A percentile compares a stretch with the other conserved stretches of the same genome.
Conservation (phyloP, 2,797 vertebrate genomes). For the Mallotus villosus region DNA sequence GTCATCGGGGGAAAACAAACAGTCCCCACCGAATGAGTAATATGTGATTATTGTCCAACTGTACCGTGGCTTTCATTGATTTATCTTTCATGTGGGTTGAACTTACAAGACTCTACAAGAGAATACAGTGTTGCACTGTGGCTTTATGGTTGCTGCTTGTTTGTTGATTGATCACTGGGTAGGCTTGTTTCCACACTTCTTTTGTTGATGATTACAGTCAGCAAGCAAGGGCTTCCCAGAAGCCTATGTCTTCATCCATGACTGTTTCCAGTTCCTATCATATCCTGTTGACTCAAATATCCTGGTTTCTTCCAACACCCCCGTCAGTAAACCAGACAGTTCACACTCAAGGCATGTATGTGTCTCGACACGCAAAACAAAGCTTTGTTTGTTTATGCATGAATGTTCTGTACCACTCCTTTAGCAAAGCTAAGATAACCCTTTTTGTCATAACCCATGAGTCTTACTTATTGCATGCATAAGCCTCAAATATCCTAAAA, state of each 20-base stretch:
- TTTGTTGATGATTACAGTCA: conserved; percentile 68
- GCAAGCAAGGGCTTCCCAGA: conserved; percentile 81
- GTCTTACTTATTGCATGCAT: not conserved
- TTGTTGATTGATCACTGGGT: conserved; percentile 34
- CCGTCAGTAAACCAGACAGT: conserved; percentile 74
- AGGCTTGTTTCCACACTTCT: conserved; percentile 67
- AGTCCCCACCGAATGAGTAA: conserved; percentile 26
- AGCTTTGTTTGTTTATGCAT: conserved; percentile 56
- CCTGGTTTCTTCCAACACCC: conserved; percentile 83
- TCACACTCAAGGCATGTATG: conserved; percentile 66
- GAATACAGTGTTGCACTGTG: not conserved
- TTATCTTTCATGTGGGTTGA: conserved; percentile 25
- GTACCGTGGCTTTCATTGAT: conserved; percentile 8
- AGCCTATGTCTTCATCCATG: conserved; percentile 80
- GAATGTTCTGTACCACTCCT: conserved; percentile 52
- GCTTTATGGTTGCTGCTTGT: not conserved
- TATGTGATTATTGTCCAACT: conserved; percentile 29
- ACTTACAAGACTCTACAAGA: not conserved
- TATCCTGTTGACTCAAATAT: conserved; percentile 98
- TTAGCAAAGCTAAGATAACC: conserved; percentile 17
- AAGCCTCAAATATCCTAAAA: not conserved
- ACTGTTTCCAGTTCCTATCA: conserved; percentile 84
- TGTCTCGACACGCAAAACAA: conserved; percentile 61
- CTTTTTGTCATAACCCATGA: not conserved
- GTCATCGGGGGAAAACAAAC: conserved; percentile 6